Evolutionary conservation across 1,140 invertebrate species (phyloP), one percentile per base, ranked within the genome.

Genomic region (Drosophila athabasca): DNA sequence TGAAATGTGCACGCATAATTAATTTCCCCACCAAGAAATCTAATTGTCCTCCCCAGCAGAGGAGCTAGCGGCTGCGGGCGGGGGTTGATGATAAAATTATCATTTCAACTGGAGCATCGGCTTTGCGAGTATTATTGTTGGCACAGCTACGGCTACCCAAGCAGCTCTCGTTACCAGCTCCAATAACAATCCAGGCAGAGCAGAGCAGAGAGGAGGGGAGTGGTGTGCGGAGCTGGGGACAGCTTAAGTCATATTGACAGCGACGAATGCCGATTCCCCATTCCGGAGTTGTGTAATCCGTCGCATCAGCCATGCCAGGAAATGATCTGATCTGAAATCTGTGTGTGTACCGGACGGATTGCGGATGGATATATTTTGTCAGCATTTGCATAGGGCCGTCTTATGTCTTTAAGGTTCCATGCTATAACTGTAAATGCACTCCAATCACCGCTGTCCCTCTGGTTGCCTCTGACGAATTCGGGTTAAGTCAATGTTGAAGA

Each of bases 1-100:
- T 79, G 64, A 74, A 79, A 83, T 76, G 71, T 81, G 73, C 59
- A 88, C 78, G 82, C 75, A 75, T 87, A 87, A 85, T 81, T 87
- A 87, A 82, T 88, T 71, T 67, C 65, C 69, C 19, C 35, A 59
- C 62, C 59, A 58, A 61, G 57, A 54, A 76, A 76, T 74, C 49
- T 65, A 83, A 83, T 83, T 83, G 79, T 54, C 57, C 8, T 15
- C 31, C 44, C 29, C 48, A 45, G 31, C 31, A 3, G 31, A 35
- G 31, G 31, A 8, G n/a, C n/a, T n/a, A n/a, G 31, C 9, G 35
- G 3, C 1, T 39, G 35, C 24, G 35, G 11, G 17, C 17, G 11
- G 46, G 43, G 17, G 49, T 62, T 61, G 77, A 62, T 78, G 62
- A 5, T 26, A 5, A 74, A 82, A 77, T 62, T 78, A 83, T 76